Evolutionary conservation across 2,113 vertebrate genomes (phyloP).

Genomic region (Micromys minutus): DNA sequence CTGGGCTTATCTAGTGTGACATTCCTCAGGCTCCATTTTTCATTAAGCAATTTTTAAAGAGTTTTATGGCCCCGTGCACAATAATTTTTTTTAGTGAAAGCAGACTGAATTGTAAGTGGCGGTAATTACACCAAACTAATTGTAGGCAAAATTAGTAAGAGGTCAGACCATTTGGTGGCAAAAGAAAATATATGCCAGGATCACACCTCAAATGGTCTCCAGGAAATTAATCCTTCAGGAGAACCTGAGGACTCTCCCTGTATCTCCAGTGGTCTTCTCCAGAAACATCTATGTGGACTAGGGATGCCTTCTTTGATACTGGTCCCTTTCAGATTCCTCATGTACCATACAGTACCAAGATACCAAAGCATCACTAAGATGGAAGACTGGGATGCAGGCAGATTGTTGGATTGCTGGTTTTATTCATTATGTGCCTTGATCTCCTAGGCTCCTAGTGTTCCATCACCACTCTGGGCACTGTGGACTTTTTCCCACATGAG

Average conservation of each 20-base stretch:
- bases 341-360: background rate
- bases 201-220: conserved; percentile 81
- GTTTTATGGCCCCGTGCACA: conserved; percentile 85
- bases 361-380: background rate
- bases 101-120: conserved; percentile 82
- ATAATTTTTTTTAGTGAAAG: conserved; percentile 86
- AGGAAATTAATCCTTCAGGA: conserved; percentile 82
- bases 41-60: conserved; percentile 87
- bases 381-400: background rate
- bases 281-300: background rate
- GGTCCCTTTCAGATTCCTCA: background rate
- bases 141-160: conserved; percentile 86
- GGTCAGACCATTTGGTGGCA: conserved; percentile 78
- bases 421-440: background rate
- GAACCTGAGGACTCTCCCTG: conserved; percentile 68
- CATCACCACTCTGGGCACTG: too few species aligned
- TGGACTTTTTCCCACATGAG: background rate
- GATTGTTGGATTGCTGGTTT: background rate
- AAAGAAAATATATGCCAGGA: conserved; percentile 82
- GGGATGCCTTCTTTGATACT: background rate
- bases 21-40: conserved; percentile 82
- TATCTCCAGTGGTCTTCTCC: conserved; percentile 66
- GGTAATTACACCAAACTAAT: conserved; percentile 88
- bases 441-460: background rate
- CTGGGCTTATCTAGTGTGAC: conserved; percentile 77